Conservation (phyloP, 2,888 invertebrate genomes). For the Griposia aprilina region DNA sequence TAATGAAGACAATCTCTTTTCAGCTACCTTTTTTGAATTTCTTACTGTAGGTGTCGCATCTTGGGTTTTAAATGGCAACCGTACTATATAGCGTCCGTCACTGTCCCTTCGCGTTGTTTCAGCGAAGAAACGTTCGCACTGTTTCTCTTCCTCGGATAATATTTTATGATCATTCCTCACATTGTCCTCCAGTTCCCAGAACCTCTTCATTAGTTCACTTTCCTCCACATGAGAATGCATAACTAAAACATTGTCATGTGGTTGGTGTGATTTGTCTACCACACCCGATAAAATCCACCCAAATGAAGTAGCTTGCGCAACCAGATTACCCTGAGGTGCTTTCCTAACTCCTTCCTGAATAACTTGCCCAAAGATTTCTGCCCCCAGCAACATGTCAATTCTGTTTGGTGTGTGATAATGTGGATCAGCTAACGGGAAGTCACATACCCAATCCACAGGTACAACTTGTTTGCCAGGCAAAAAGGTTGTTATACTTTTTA, state of each 20-base stretch:
- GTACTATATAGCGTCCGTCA: neutral
- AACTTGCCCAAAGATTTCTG: neutral
- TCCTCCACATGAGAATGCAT: too few relatives aligned
- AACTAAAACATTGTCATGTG: neutral
- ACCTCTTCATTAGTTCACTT: neutral
- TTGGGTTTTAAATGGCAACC: constrained; percentile 2
- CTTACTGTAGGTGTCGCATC: neutral
- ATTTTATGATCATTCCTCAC: too few relatives aligned
- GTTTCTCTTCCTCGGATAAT: neutral
- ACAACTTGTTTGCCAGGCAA: neutral
- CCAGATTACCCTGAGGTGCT: neutral
- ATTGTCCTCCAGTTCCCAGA: constrained; percentile 6
- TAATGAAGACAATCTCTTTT: neutral
- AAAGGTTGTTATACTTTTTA: neutral
- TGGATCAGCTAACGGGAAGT: neutral
- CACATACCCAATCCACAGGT: neutral
- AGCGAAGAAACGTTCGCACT: neutral
- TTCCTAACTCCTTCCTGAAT: neutral
- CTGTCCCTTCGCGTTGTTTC: neutral
- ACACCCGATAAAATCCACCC: constrained; percentile 2
- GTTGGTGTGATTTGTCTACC: neutral
- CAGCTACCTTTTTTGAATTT: neutral
- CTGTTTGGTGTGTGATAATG: neutral
- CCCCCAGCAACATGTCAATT: neutral
- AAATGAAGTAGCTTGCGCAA: neutral